Evolutionary conservation across 2,888 invertebrate genomes (phyloP).

Genomic region (Zootermopsis nevadensis): DNA sequence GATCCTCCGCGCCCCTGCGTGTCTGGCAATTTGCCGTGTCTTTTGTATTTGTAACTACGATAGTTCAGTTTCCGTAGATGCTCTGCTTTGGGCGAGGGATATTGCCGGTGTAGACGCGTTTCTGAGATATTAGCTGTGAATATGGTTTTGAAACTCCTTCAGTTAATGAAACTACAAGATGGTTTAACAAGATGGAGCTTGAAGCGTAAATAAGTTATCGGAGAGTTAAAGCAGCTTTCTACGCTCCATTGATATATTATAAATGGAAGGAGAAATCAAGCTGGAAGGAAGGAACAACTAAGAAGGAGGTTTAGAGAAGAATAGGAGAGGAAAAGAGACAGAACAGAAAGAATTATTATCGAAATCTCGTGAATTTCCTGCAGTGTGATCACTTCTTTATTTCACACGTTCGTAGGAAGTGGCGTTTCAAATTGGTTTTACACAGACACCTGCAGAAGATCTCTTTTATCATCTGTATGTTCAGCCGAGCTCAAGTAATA

Average conservation of each 20-base stretch:
- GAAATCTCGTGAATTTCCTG: slow-evolving; percentile 4
- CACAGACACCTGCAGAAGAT: not conserved
- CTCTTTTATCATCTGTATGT: too few species aligned
- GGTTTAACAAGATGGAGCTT: not conserved
- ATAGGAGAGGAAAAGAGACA: not conserved
- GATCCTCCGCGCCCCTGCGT: too few species aligned
- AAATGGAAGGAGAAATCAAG: not conserved
- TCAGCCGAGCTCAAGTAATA: too few species aligned
- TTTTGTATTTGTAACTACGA: too few species aligned
- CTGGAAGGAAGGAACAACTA: not conserved
- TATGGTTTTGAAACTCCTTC: too few species aligned
- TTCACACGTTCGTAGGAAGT: not conserved
- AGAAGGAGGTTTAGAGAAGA: not conserved
- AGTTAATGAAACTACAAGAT: not conserved
- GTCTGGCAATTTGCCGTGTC: too few species aligned
- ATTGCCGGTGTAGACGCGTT: too few species aligned
- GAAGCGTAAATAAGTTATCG: not conserved
- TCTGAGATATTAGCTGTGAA: too few species aligned
- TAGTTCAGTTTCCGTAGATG: too few species aligned
- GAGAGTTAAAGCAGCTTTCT: not conserved
- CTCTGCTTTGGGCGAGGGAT: too few species aligned
- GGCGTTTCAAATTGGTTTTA: slow-evolving; percentile 7
- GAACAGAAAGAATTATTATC: not conserved
- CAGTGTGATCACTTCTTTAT: not conserved
- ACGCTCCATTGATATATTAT: not conserved